Evolutionary conservation across 2,797 vertebrate genomes (phyloP), one percentile per base, ranked within the genome.

Genomic region (Tragelaphus oryx): DNA sequence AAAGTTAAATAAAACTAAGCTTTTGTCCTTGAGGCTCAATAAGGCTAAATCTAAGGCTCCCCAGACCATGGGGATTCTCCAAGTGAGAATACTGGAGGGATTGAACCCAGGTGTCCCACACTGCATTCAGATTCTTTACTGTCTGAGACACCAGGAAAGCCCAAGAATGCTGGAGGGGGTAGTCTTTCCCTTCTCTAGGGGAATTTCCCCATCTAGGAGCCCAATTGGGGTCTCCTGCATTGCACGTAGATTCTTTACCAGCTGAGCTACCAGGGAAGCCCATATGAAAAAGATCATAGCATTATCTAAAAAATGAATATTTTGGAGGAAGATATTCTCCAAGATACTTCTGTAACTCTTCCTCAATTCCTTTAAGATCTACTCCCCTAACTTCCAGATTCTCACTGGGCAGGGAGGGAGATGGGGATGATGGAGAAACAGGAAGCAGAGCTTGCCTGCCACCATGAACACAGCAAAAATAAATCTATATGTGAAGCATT

Each of bases 1-100:
- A 74, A 95, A 54, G 48, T 78, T 62, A 48, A 46, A 65, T 89
- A 89, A 79, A 88, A 74, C 57, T 81, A 91, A 94, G 46, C 28
- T 88, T 92, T 92, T 60, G 79, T 74, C 87, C 75, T 79, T 79
- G n/a, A 95, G 82, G 95, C 91, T 89, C 92, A 94, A 78, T 76
- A 89, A 59, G 16, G 16, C 60, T 65, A 65, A 65, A 4, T 65
- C 8, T 33, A 65, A 65, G n/a, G 17, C 62, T 65, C 8, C n/a
- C n/a, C n/a, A 20, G 17, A 8, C 16, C 16, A 62, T 65, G n/a
- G 17, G 17, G 62, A 65, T 33, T 65, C 8, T 65, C n/a, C 62
- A 65, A 33, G 9, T 2, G 4, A 65, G 8, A 65, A 33, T 20
- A 65, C n/a, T 20, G 9, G 17, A 33, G 62, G 62, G n/a, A 65